Evolutionary conservation across 2,797 vertebrate species (phyloP).

Genomic region (Erithacus rubecula): DNA sequence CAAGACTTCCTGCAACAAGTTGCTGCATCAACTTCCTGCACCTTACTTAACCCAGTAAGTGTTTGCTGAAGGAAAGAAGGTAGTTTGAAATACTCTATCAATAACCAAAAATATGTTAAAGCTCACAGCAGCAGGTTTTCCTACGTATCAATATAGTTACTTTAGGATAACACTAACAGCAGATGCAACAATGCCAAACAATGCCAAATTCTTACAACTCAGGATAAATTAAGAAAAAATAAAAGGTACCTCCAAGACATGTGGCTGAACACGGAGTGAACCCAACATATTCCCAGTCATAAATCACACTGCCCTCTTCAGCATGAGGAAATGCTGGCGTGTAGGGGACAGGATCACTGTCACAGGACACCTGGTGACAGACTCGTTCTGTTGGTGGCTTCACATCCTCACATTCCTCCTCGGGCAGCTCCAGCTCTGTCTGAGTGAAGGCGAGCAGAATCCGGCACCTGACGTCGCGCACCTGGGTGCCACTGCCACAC

Average conservation of each 20-base stretch:
- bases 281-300: constrained; percentile 87
- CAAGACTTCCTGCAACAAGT: background rate
- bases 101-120: background rate
- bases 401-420: constrained; percentile 85
- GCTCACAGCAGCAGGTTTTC: background rate
- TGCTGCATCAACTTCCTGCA: background rate
- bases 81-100: background rate
- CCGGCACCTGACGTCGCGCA: constrained; percentile 82
- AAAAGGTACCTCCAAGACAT: constrained; percentile 82
- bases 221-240: background rate
- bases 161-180: background rate
- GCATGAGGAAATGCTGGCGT: background rate
- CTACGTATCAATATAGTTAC: background rate
- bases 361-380: constrained; percentile 79
- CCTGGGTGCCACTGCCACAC: constrained; percentile 83
- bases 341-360: constrained; percentile 20
- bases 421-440: constrained; percentile 86
- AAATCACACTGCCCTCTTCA: constrained; percentile 55
- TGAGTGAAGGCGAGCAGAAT: constrained; percentile 87
- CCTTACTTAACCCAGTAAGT: background rate
- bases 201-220: background rate
- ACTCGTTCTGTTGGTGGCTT: constrained; percentile 72
- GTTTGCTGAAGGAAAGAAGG: background rate
- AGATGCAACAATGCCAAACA: background rate
- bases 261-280: constrained; percentile 87